These are phyloP conservation scores for Microplitis manilae DNA, from an alignment of 2,888 invertebrate genomes.

Conservation along the genomic window DNA sequence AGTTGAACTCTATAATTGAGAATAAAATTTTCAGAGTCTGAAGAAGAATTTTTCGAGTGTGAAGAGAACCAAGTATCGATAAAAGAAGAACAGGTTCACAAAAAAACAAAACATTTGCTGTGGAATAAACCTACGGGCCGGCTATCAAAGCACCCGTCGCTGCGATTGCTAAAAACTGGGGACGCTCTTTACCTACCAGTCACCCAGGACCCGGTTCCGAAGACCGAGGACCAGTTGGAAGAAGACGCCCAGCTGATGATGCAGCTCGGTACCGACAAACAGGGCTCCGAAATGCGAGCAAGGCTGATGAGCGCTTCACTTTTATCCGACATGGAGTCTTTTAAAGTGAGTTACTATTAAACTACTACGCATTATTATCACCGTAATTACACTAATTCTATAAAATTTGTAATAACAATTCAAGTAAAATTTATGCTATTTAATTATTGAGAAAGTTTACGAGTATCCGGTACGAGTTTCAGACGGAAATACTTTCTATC, in stretches of 20 bases:
- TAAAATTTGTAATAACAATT: neutral
- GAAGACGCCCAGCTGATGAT: slow-evolving; percentile 93
- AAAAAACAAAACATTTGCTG: slow-evolving; percentile 69
- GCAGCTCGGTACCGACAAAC: slow-evolving; percentile 88
- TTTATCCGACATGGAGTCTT: slow-evolving; percentile 97
- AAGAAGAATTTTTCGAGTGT: slow-evolving; percentile 89
- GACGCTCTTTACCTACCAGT: slow-evolving; percentile 85
- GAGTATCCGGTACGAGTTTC: neutral
- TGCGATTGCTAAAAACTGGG: slow-evolving; percentile 79
- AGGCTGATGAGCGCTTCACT: slow-evolving; percentile 96
- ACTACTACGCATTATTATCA: neutral
- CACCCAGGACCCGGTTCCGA: slow-evolving; percentile 94
- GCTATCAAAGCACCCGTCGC: slow-evolving; percentile 78
- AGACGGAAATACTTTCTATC: slow-evolving; percentile 12
- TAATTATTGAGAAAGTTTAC: slow-evolving; percentile 4
- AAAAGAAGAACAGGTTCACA: slow-evolving; percentile 69
- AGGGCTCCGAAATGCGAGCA: slow-evolving; percentile 88
- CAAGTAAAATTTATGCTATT: neutral
- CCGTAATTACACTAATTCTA: neutral
- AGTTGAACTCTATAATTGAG: too few species aligned
- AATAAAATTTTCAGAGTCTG: slow-evolving; percentile 73
- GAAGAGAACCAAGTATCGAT: slow-evolving; percentile 72
- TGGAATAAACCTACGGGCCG: slow-evolving; percentile 82
- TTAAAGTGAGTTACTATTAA: slow-evolving; percentile 78
- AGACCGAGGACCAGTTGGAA: slow-evolving; percentile 97